Base-by-base conservation (phyloP, 1,140 invertebrate species). In the Liolophura sinensis region DNA sequence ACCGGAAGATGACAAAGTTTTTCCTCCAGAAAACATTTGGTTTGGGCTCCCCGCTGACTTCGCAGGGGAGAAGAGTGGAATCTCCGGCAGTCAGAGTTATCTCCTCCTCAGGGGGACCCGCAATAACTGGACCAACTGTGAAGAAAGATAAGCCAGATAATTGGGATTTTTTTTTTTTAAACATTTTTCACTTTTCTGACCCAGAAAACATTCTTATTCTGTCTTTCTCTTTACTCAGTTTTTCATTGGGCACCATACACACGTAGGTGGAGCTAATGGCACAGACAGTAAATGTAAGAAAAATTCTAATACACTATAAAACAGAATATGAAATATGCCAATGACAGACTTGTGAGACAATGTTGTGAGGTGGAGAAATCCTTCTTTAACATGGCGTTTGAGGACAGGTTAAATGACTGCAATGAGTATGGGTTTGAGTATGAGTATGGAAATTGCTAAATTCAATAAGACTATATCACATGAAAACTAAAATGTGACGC, bases 71-170 rank as follows among this genome's bases (percentile, higher is more conserved):
- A 9, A 79, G 66, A 1, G 82, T 57, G 11, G 72, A 73, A 49
- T 79, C 69, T 24, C 73, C 73, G 55, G 73, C 67, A 24, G 72
- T 70, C 11, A 81, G 72, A 20, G 73, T 75, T 56, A 73, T 73
- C 31, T 77, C 66, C 27, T 81, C 81, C 59, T 77, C 76, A 1
- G 68, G 64, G 0, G 77, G 95, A 82, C 94, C 92, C 84, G 91
- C 92, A 87, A 98, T 98, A 81, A 91, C 89, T 71, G 96, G 96
- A 78, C 94, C 93, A 51, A 89, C 89, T 89, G 74, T 22, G 79
- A 81, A 50, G 62, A 60, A 63, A 62, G 47, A 60, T 22, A 31
- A 58, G n/a, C n/a, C n/a, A n/a, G n/a, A n/a, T n/a, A n/a, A n/a
- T n/a, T n/a, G n/a, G n/a, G n/a, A n/a, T n/a, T n/a, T n/a, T n/a